Conservation (phyloP, 2,797 vertebrate genomes). For the Myiotriccus ornatus region DNA sequence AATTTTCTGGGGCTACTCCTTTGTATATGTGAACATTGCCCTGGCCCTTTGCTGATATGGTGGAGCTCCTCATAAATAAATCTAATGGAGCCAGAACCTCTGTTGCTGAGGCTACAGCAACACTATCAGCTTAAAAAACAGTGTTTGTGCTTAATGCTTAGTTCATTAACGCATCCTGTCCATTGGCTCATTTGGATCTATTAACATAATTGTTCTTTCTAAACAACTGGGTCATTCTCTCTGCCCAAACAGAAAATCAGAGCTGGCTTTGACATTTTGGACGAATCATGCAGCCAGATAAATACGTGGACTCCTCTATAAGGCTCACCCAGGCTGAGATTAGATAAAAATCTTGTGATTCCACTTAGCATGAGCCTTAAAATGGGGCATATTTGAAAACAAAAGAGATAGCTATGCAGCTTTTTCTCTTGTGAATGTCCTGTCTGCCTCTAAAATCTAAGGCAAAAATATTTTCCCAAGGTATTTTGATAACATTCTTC, state of each 20-base stretch:
- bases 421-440: conserved; percentile 24
- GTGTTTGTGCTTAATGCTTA: conserved; percentile 44
- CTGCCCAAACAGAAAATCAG: conserved; percentile 66
- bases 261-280: conserved; percentile 57
- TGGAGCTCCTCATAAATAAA: conserved; percentile 60
- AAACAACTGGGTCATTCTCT: conserved; percentile 75
- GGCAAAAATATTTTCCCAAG: conserved; percentile 14
- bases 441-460: not conserved
- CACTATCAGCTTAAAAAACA: conserved; percentile 62
- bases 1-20: conserved; percentile 26
- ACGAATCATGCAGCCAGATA: conserved; percentile 27
- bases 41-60: not conserved
- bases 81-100: not conserved
- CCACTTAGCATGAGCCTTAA: not conserved
- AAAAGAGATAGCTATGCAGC: not conserved
- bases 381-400: not conserved
- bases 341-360: not conserved
- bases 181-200: conserved; percentile 72
- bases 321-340: not conserved
- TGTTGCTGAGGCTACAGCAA: conserved; percentile 59
- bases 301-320: not conserved
- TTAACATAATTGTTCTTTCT: conserved; percentile 79
- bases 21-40: conserved; percentile 52
- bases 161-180: conserved; percentile 70
- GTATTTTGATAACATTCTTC: not conserved